Evolutionary conservation across 92 coral and sea anemone species (phyloP), one percentile per base, ranked within the genome.

Genomic region (Ricordea florida): DNA sequence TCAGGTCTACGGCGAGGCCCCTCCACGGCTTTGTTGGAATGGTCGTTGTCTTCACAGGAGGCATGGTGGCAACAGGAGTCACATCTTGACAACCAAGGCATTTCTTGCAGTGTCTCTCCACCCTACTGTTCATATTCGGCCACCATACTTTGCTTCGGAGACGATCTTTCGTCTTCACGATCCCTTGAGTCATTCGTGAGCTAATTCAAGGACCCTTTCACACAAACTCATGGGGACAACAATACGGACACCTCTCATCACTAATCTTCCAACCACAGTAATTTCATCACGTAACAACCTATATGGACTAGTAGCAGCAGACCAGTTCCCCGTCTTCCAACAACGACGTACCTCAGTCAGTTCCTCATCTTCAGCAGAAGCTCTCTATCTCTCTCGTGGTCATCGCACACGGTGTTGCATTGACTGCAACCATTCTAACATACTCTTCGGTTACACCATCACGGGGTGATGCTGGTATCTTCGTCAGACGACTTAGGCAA

Each of bases 1-100:
- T 51, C 37, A 66, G 35, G 37, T 83, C 88, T 15, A 32, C 50
- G 6, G 89, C 58, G 0, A 76, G 50, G 28, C 76, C 64, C 41
- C 63, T 69, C 84, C 84, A 84, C 4, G 75, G 61, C 16, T 49
- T 59, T 7, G 27, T 25, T 15, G 75, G 84, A 34, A 69, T 15
- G 14, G 37, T 26, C 4, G 89, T 84, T 15, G 79, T 28, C 46
- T 49, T 68, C 6, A 84, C 37, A 10, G 81, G 81, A 7, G 77
- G 78, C 8, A 38, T 61, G 41, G 72, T 42, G 47, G 69, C 44
- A 20, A 50, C 84, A 27, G 62, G 56, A 6, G 57, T 37, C 31
- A 76, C 89, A 5, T 62, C 47, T 23, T 76, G 89, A 32, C 74
- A 77, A 13, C 44, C 69, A 29, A 35, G 37, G 33, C 83, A 52